phyloP scores from a whole-genome alignment of 64 coral and sea anemone species.

The Montipora efflorescens region DNA sequence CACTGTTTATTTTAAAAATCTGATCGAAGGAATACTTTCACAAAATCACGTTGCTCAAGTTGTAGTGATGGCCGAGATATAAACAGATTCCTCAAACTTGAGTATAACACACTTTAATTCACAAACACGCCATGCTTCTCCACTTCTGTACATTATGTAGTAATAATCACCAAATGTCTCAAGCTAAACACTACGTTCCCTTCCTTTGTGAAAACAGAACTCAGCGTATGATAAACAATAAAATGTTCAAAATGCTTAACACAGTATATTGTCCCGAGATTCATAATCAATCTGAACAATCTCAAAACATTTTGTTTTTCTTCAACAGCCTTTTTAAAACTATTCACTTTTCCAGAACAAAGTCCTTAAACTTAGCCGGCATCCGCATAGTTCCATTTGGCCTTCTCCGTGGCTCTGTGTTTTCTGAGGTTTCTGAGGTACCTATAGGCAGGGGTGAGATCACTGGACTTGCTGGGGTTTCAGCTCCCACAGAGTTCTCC shows the following conservation, averaged over 20 bases:
- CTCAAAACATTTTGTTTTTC: background rate
- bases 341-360: conserved; percentile 23
- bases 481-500: background rate
- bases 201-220: background rate
- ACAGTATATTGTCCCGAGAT: background rate
- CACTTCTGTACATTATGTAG: too few relatives aligned
- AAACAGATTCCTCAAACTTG: background rate
- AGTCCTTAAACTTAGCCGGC: conserved; percentile 35
- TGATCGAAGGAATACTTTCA: too few relatives aligned
- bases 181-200: conserved; percentile 27
- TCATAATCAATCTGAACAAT: background rate
- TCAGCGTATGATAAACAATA: too few relatives aligned
- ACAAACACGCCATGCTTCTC: background rate
- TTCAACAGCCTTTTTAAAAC: background rate
- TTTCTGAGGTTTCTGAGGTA: background rate
- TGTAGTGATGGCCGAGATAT: background rate
- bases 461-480: conserved; percentile 14
- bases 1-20: too few relatives aligned
- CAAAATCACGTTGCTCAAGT: background rate
- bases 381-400: conserved; percentile 1
- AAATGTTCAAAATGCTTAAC: too few relatives aligned
- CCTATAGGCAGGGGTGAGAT: conserved; percentile 4
- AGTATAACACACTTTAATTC: background rate
- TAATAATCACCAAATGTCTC: background rate
- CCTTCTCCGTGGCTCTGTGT: conserved; percentile 17